Base-by-base conservation (phyloP, 2,888 invertebrate genomes). In the Scrobipalpa costella region DNA sequence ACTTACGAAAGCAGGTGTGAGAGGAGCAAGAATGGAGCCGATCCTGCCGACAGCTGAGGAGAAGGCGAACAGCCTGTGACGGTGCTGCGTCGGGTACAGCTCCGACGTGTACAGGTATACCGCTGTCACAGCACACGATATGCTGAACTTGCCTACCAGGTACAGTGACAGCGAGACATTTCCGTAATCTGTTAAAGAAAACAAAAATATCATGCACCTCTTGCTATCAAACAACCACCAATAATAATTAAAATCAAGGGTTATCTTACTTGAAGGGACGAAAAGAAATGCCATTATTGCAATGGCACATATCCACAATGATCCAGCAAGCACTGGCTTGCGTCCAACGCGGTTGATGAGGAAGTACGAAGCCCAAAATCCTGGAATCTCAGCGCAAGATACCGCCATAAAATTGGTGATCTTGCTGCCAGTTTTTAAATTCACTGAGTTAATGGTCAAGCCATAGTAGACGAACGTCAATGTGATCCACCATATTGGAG, bases 381-480 rank as follows among this genome's bases (percentile, higher is more conserved):
- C 95, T 0, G 96, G 96, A 65, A 96, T 93, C 80, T 96, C 96
- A 19, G 95, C 92, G 15, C 92, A 80, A 0, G 92, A 86, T 0
- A 94, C 93, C 62, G 94, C 76, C 55, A 96, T 94, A 76, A 73
- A 96, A 83, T 96, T 96, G 2, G 95, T 75, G 78, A 96, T 95
- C 80, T 94, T 94, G 74, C 95, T 93, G 19, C 95, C 95, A 38
- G 40, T 8, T 27, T 27, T 27, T 7, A 97, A 85, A 1, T 94
- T 92, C 1, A 95, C 94, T 0, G 96, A 94, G 84, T 95, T 96
- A 66, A 96, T 90, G 13, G 95, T 95, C 27, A 97, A 84, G 0
- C 96, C 96, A 74, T 95, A 96, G 84, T 95, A 97, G 9, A 96
- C 94, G 71, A 96, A 94, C 0, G 95, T 94, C 68, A 95, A 94